Evolutionary conservation across 2,888 invertebrate species (phyloP).

Genomic region (Gari tellinella): DNA sequence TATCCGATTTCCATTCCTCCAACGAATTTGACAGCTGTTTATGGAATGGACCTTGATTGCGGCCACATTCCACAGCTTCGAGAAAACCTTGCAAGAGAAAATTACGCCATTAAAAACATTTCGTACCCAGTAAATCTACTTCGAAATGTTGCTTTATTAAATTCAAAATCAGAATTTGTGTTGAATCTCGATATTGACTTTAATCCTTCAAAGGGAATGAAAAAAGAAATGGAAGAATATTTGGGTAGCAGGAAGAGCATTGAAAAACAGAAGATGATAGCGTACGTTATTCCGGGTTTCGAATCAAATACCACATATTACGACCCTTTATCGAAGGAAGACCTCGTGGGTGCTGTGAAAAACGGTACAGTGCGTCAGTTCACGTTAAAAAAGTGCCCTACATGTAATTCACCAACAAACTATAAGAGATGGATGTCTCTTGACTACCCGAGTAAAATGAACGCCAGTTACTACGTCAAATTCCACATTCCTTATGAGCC

Average conservation of each 20-base stretch:
- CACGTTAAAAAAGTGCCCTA: too few relatives aligned
- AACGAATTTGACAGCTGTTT: slow-evolving; percentile 5
- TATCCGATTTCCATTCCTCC: slow-evolving; percentile 83
- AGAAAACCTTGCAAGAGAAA: too few relatives aligned
- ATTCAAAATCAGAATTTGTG: slow-evolving; percentile 84
- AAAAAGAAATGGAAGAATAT: slow-evolving; percentile 45
- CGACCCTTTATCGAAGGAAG: slow-evolving; percentile 82
- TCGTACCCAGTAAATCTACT: slow-evolving; percentile 86
- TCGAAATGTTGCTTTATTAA: slow-evolving; percentile 86
- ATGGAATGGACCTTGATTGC: slow-evolving; percentile 16
- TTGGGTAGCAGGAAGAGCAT: slow-evolving; percentile 32
- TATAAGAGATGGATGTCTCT: too few relatives aligned
- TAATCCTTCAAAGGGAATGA: slow-evolving; percentile 85
- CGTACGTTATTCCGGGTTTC: slow-evolving; percentile 86
- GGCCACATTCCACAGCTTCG: too few relatives aligned
- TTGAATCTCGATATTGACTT: slow-evolving; percentile 86
- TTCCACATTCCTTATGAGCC: slow-evolving; percentile 87
- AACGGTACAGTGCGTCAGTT: slow-evolving; percentile 81
- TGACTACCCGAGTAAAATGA: too few relatives aligned
- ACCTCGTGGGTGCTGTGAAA: slow-evolving; percentile 84
- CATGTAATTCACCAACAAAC: too few relatives aligned
- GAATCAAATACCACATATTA: slow-evolving; percentile 83
- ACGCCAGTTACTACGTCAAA: slow-evolving; percentile 85
- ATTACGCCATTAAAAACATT: slow-evolving; percentile 80
- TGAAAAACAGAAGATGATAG: too few relatives aligned